Conservation (phyloP, 2,797 vertebrate genomes). For the Cryptoblepharus egeriae region DNA sequence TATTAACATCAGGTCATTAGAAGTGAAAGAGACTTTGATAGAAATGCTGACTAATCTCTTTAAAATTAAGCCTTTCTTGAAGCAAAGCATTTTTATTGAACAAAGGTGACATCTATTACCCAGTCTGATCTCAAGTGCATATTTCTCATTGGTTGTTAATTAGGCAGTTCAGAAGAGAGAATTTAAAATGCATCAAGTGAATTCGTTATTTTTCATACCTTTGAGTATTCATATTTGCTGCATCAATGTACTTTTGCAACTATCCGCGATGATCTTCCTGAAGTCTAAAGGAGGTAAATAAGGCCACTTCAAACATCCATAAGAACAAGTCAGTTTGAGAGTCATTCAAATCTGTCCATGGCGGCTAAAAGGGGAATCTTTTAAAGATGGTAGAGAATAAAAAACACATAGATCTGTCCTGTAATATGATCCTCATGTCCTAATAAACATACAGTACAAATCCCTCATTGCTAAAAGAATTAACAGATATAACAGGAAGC, state of each 20-base stretch:
- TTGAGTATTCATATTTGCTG: constrained; percentile 46
- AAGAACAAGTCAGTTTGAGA: too few species aligned
- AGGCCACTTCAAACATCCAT: neutral
- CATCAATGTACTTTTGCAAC: constrained; percentile 19
- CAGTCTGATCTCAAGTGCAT: constrained; percentile 56
- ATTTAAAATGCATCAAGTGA: constrained; percentile 57
- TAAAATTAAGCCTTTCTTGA: constrained; percentile 62
- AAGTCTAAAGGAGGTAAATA: constrained; percentile 22
- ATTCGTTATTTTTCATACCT: constrained; percentile 55
- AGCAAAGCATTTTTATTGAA: constrained; percentile 68
- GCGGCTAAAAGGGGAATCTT: too few species aligned
- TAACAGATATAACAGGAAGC: too few species aligned
- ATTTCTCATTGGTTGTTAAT: constrained; percentile 68
- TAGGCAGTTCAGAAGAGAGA: constrained; percentile 70
- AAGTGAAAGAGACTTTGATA: constrained; percentile 53
- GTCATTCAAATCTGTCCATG: too few species aligned
- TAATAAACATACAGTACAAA: too few species aligned
- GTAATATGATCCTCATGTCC: too few species aligned
- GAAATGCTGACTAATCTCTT: constrained; percentile 64
- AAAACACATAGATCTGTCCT: too few species aligned
- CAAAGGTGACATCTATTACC: constrained; percentile 65
- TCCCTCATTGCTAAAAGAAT: too few species aligned
- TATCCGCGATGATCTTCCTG: constrained; percentile 38
- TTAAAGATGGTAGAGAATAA: too few species aligned
- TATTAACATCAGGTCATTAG: constrained; percentile 50